A percentile compares a stretch with the other conserved stretches of the same genome.
These are phyloP conservation scores for Datnioides undecimradiatus DNA, from an alignment of 2,113 vertebrate species.

Conservation along the genomic window DNA sequence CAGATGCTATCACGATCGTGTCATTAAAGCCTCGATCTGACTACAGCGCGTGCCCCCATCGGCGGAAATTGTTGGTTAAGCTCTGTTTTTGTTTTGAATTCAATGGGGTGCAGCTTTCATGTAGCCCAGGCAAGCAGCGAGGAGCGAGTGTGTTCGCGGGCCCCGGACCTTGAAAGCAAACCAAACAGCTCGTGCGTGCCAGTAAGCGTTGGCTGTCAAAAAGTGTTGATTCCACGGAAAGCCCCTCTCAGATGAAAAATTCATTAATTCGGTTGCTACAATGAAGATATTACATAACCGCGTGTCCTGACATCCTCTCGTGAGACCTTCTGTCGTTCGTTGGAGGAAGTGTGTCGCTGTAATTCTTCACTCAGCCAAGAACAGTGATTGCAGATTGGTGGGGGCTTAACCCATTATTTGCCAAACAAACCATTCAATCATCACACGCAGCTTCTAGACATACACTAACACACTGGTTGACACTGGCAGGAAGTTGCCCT, in stretches of 20 bases:
- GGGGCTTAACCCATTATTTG: background rate
- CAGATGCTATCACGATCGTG: constrained; percentile 6
- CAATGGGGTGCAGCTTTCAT: background rate
- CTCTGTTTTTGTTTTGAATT: constrained; percentile 21
- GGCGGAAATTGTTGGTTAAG: background rate
- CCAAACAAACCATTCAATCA: constrained; percentile 6
- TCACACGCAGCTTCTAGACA: background rate
- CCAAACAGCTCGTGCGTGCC: constrained; percentile 37
- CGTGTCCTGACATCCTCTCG: constrained; percentile 21
- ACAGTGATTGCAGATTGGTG: background rate
- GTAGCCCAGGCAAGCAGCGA: background rate
- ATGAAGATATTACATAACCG: constrained; percentile 32
- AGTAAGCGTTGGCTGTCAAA: constrained; percentile 42
- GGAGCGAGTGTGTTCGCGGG: background rate
- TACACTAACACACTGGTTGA: background rate
- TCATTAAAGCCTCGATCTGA: constrained; percentile 5
- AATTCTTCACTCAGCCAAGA: constrained; percentile 23
- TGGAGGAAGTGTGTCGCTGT: constrained; percentile 16
- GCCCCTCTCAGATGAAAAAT: constrained; percentile 46
- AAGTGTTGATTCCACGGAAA: constrained; percentile 34
- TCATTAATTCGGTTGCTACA: constrained; percentile 43
- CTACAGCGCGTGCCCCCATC: background rate
- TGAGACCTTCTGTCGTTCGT: constrained; percentile 26
- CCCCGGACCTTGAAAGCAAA: constrained; percentile 34
- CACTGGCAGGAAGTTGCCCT: background rate